A percentile compares a stretch with the other conserved stretches of the same genome.
Evolutionary conservation across 2,888 invertebrate species (phyloP).

Genomic region (Lasioglossum vierecki): DNA sequence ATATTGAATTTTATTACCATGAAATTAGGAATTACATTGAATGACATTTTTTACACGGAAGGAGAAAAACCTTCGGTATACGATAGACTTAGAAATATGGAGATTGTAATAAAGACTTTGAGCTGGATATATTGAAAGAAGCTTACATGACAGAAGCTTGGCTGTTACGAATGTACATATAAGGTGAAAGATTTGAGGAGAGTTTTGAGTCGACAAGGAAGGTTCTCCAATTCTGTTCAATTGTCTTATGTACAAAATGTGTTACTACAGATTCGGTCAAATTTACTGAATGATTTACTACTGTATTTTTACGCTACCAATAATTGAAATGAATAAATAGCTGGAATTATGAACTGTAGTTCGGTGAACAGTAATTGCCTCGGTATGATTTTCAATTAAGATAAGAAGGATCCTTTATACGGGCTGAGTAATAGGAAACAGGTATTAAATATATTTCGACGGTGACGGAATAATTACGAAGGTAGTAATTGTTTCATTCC

Average conservation of each 20-base stretch:
- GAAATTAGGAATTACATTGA: not conserved
- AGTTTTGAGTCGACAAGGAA: too few species aligned
- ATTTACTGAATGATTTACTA: not conserved
- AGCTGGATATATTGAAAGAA: too few species aligned
- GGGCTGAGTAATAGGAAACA: not conserved
- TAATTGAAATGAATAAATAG: not conserved
- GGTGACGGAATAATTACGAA: constrained; percentile 11
- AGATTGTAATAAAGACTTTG: too few species aligned
- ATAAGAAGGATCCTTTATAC: not conserved
- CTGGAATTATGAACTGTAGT: not conserved
- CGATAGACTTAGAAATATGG: too few species aligned
- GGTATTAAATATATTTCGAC: not conserved
- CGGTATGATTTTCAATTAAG: not conserved
- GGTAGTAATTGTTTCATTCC: not conserved
- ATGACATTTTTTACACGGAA: not conserved
- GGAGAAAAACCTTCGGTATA: too few species aligned
- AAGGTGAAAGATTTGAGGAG: too few species aligned
- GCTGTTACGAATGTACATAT: too few species aligned
- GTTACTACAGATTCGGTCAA: too few species aligned
- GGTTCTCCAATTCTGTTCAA: too few species aligned
- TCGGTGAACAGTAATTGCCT: not conserved
- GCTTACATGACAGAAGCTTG: too few species aligned
- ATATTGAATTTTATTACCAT: too few species aligned
- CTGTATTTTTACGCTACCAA: not conserved
- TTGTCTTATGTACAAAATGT: too few species aligned